Conservation (phyloP, 2,888 invertebrate species). For the Nephrotoma flavescens region DNA sequence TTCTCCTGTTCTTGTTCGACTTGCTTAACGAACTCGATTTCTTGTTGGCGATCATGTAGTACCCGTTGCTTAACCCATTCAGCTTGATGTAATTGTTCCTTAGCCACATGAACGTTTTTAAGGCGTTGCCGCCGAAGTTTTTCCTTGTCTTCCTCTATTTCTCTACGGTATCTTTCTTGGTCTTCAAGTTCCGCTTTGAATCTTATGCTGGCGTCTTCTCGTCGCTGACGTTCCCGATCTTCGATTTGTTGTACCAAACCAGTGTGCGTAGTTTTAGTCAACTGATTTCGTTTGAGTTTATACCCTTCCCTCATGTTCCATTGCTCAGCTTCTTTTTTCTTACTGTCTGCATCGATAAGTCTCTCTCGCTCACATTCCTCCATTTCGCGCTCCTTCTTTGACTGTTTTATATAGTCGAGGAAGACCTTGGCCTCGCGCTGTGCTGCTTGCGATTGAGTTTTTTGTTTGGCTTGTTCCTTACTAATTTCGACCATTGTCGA, state of each 20-base stretch:
- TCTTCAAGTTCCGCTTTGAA: not conserved
- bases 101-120: not conserved
- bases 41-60: not conserved
- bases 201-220: not conserved
- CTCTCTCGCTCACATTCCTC: not conserved
- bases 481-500: not conserved
- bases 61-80: not conserved
- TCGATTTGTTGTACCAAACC: not conserved
- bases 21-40: not conserved
- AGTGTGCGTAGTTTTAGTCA: not conserved
- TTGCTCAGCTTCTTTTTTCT: not conserved
- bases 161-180: not conserved
- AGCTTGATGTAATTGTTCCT: not conserved
- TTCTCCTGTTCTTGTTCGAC: not conserved
- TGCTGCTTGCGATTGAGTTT: not conserved
- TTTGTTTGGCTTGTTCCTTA: not conserved
- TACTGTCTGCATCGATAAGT: not conserved
- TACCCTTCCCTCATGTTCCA: not conserved
- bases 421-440: not conserved
- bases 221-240: not conserved
- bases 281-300: not conserved
- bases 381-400: not conserved
- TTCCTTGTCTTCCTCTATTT: not conserved
- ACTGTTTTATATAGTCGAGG: not conserved
- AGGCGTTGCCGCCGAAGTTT: not conserved